Base-by-base conservation (phyloP, 1,140 invertebrate genomes). In the Xylocopa sonorina region DNA sequence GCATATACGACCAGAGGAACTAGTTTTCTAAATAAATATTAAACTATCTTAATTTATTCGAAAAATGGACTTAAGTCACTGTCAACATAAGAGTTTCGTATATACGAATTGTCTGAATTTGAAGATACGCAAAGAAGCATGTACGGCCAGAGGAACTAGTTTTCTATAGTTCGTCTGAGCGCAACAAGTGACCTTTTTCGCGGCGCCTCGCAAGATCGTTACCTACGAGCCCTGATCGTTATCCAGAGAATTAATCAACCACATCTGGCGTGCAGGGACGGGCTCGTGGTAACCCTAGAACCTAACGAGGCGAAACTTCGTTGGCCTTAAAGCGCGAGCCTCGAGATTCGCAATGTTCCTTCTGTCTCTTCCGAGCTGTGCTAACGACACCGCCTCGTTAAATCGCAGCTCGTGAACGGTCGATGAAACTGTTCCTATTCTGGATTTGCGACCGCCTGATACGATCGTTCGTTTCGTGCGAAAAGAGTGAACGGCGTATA, bases 241-340 rank as follows among this genome's bases (percentile, higher is more conserved):
- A 85, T 82, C 80, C 72, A 67, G 34, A 63, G 76, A 84, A 86
- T 86, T 80, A 86, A 86, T 86, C 84, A 82, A 82, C 58, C 71
- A 66, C 63, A 80, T 85, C 75, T 85, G 64, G 63, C 74, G 38
- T 60, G 69, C 58, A 41, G 66, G 71, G 64, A 76, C n/a, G 46
- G 80, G 74, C 58, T 77, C 60, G 32, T 38, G 77, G 78, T 81
- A 83, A 83, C 68, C 78, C 60, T 86, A 83, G 72, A 82, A 75
- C 58, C 66, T 85, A 89, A 89, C 84, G 85, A 89, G 80, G 83
- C 77, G 79, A 80, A 88, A 88, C 85, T 87, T 87, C 73, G 81
- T 89, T 88, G 87, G 71, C 83, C 82, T 83, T 86, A 77, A 88
- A 84, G 84, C 62, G 83, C 72, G 58, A 84, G 78, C 67, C 64